These are phyloP conservation scores for Cyanoramphus novaezelandiae DNA, from an alignment of 2,113 vertebrate genomes.

Conservation along the genomic window DNA sequence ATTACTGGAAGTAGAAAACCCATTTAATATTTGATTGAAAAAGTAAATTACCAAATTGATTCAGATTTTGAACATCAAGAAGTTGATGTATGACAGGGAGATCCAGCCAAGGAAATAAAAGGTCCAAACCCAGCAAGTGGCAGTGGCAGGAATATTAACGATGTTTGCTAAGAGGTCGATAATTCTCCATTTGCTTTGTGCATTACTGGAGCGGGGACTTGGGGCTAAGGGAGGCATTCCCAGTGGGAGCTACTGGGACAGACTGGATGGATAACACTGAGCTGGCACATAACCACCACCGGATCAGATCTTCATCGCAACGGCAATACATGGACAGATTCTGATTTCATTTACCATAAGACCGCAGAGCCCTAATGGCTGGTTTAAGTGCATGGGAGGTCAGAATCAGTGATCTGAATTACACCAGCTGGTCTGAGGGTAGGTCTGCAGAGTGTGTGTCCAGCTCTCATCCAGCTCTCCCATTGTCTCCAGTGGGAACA, in stretches of 20 bases:
- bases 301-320: not conserved
- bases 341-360: not conserved
- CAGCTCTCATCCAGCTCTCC: not conserved
- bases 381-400: not conserved
- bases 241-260: not conserved
- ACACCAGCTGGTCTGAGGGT: not conserved
- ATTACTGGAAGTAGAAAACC: constrained; percentile 37
- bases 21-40: constrained; percentile 32
- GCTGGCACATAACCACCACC: not conserved
- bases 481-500: not conserved
- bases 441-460: not conserved
- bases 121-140: constrained; percentile 14
- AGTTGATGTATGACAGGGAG: constrained; percentile 21
- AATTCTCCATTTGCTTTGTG: not conserved
- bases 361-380: not conserved
- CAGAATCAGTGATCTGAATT: not conserved
- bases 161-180: not conserved
- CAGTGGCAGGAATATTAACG: constrained; percentile 1
- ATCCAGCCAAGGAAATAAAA: constrained; percentile 40
- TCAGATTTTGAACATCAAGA: constrained; percentile 54
- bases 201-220: not conserved
- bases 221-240: not conserved
- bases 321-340: not conserved
- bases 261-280: not conserved
- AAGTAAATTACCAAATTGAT: constrained; percentile 1